These are phyloP conservation scores for Drosophila anceps DNA, from an alignment of 2,888 invertebrate species.

Conservation along the genomic window DNA sequence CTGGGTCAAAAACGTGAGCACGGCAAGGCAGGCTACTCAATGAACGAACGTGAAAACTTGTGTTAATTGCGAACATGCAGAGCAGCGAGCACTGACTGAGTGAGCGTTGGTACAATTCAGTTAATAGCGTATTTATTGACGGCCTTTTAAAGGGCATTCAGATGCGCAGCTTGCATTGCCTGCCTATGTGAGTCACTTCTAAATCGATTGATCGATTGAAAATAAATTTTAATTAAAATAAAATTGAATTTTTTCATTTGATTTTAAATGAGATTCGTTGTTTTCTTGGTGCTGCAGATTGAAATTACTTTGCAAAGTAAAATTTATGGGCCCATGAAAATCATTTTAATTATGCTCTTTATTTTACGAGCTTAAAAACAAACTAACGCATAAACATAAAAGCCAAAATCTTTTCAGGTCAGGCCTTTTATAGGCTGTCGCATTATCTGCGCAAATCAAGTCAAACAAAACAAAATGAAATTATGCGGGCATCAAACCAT, in stretches of 20 bases:
- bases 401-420: conserved; percentile 14
- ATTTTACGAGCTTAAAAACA: conserved; percentile 38
- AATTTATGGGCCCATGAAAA: conserved; percentile 11
- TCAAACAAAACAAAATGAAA: conserved; percentile 56
- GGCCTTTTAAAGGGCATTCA: conserved; percentile 35
- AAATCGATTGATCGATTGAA: neutral
- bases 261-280: neutral
- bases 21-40: conserved; percentile 35
- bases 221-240: conserved; percentile 1
- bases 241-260: neutral
- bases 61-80: conserved; percentile 37
- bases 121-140: conserved; percentile 53
- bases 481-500: conserved; percentile 69
- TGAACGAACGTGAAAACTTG: conserved; percentile 41
- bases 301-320: conserved; percentile 22
- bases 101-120: conserved; percentile 30
- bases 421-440: conserved; percentile 38
- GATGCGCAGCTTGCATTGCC: conserved; percentile 12
- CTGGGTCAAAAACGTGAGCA: neutral
- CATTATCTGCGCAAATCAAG: conserved; percentile 29
- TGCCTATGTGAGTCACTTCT: neutral
- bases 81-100: neutral
- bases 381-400: conserved; percentile 40
- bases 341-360: conserved; percentile 52
- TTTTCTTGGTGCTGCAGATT: neutral